A percentile compares a stretch with the other conserved stretches of the same genome.
These are phyloP conservation scores for Drosophila pruinosa DNA, from an alignment of 1,140 invertebrate species.

Conservation along the genomic window DNA sequence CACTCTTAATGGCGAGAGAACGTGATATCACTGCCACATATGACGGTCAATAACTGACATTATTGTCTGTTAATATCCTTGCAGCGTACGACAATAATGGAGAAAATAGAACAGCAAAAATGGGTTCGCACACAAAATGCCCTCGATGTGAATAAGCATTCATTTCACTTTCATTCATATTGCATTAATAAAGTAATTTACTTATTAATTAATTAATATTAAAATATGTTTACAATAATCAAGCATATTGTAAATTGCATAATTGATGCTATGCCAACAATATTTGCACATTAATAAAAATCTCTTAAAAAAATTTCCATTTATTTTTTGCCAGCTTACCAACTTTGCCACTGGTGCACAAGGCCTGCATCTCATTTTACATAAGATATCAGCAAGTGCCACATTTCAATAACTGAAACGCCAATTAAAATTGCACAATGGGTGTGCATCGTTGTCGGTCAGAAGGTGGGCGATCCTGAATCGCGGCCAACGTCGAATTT, in stretches of 20 bases:
- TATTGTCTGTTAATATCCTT: slow-evolving; percentile 64
- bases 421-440: slow-evolving; percentile 78
- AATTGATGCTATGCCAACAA: too few relatives aligned
- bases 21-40: slow-evolving; percentile 69
- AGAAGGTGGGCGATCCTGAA: slow-evolving; percentile 25
- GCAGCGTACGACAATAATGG: slow-evolving; percentile 22
- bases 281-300: too few relatives aligned
- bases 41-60: slow-evolving; percentile 71
- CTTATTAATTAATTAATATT: background rate
- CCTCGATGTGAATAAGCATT: background rate
- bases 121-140: background rate
- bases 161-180: too few relatives aligned
- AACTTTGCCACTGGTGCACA: background rate
- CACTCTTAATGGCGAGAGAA: slow-evolving; percentile 50
- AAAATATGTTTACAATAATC: too few relatives aligned
- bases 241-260: too few relatives aligned
- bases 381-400: slow-evolving; percentile 51
- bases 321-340: background rate
- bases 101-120: background rate
- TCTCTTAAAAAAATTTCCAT: too few relatives aligned
- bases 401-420: slow-evolving; percentile 79
- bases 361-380: background rate
- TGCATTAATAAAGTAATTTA: background rate
- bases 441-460: slow-evolving; percentile 42
- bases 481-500: slow-evolving; percentile 51